phyloP scores from a whole-genome alignment of 2,888 invertebrate species.

The Agrotis ipsilon region DNA sequence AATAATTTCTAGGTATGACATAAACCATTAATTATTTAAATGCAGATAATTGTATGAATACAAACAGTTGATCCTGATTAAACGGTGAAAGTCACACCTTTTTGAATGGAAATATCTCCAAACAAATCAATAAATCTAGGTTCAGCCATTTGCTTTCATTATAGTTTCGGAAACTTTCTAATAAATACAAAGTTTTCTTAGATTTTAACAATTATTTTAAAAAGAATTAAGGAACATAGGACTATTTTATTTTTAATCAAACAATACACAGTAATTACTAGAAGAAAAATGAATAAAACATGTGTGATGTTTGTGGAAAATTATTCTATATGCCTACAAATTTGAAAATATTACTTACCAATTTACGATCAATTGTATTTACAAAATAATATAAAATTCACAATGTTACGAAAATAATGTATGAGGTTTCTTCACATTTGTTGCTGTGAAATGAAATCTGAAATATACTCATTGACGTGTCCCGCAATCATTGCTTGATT shows the following conservation, averaged over 20 bases:
- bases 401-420: constrained; percentile 27
- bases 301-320: not conserved
- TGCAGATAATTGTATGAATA: too few relatives aligned
- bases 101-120: not conserved
- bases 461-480: constrained; percentile 60
- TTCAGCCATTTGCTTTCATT: constrained; percentile 37
- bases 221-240: not conserved
- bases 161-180: not conserved
- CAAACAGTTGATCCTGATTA: too few relatives aligned
- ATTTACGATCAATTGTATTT: not conserved
- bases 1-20: not conserved
- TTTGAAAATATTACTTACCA: constrained; percentile 27
- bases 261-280: not conserved
- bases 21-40: not conserved
- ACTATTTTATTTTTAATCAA: not conserved
- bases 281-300: not conserved
- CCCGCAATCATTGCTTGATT: constrained; percentile 50
- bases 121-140: constrained; percentile 31
- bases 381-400: constrained; percentile 26
- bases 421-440: constrained; percentile 46
- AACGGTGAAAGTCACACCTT: constrained; percentile 11
- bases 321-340: not conserved
- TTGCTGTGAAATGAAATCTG: constrained; percentile 28
- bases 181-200: not conserved
- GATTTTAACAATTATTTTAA: too few relatives aligned